Conservation (phyloP, 2,888 invertebrate species). For the Phlogophora meticulosa region DNA sequence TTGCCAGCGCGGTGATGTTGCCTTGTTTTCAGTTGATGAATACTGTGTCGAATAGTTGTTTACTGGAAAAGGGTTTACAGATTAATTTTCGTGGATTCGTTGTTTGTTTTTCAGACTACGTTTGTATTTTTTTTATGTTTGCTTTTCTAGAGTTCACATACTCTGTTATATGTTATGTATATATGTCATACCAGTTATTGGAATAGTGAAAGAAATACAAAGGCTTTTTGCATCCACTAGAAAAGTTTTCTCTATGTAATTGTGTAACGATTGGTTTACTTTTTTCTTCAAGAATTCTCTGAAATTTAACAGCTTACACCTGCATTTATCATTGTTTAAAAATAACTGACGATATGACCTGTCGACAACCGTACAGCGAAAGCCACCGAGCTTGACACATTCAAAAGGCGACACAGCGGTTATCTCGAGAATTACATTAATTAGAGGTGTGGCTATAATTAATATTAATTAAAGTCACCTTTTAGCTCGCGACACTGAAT, state of each 20-base stretch:
- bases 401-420: constrained; percentile 72
- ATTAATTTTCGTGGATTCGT: constrained; percentile 54
- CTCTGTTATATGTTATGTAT: no score
- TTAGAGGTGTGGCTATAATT: constrained; percentile 90
- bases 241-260: not conserved
- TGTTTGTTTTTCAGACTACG: constrained; percentile 29
- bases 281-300: constrained; percentile 2
- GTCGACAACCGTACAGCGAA: constrained; percentile 54
- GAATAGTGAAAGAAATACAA: not conserved
- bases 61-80: constrained; percentile 68
- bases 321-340: constrained; percentile 41
- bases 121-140: constrained; percentile 17
- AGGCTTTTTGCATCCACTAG: not conserved
- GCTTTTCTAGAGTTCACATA: no score
- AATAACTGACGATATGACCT: constrained; percentile 43
- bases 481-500: constrained; percentile 89
- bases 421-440: constrained; percentile 90
- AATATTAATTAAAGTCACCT: constrained; percentile 91
- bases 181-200: not conserved
- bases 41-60: constrained; percentile 70
- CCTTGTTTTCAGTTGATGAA: constrained; percentile 86
- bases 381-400: constrained; percentile 76
- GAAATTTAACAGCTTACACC: constrained; percentile 34
- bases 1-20: constrained; percentile 80
- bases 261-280: not conserved